Evolutionary conservation across 1,140 invertebrate species (phyloP).

Genomic region (Teleogryllus occipitalis): DNA sequence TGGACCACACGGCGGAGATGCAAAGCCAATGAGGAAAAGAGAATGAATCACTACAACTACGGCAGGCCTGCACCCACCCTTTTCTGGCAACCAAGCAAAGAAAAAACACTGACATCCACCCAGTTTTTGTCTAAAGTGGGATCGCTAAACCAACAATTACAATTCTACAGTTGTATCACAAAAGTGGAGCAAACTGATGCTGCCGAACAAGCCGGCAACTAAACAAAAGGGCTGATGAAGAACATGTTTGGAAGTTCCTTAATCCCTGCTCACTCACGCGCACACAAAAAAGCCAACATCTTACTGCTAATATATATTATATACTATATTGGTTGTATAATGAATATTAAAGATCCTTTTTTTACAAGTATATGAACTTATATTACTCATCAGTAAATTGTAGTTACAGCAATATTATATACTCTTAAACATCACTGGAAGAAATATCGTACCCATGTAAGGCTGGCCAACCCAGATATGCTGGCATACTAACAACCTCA

Average conservation of each 20-base stretch:
- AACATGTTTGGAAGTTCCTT: neutral
- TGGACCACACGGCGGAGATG: neutral
- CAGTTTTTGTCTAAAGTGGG: neutral
- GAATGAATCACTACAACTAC: neutral
- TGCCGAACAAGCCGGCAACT: neutral
- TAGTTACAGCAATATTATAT: slow-evolving; percentile 11
- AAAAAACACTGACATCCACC: neutral
- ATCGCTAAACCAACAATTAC: neutral
- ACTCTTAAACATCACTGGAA: slow-evolving; percentile 23
- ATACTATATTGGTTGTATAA: neutral
- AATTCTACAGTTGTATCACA: neutral
- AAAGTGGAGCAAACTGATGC: neutral
- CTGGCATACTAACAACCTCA: slow-evolving; percentile 10
- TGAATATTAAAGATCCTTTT: slow-evolving; percentile 6
- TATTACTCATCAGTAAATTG: slow-evolving; percentile 1
- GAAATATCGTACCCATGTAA: slow-evolving; percentile 22
- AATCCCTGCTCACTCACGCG: neutral
- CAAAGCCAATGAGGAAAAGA: neutral
- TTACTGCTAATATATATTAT: slow-evolving; percentile 9
- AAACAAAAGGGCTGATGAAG: neutral
- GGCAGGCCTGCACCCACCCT: neutral
- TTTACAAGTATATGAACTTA: neutral
- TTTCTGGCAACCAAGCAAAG: neutral
- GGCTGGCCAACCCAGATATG: slow-evolving; percentile 11
- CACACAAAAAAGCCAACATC: slow-evolving; percentile 15